These are phyloP conservation scores for Drosophila nigricruria DNA, from an alignment of 2,888 invertebrate genomes.

Conservation along the genomic window DNA sequence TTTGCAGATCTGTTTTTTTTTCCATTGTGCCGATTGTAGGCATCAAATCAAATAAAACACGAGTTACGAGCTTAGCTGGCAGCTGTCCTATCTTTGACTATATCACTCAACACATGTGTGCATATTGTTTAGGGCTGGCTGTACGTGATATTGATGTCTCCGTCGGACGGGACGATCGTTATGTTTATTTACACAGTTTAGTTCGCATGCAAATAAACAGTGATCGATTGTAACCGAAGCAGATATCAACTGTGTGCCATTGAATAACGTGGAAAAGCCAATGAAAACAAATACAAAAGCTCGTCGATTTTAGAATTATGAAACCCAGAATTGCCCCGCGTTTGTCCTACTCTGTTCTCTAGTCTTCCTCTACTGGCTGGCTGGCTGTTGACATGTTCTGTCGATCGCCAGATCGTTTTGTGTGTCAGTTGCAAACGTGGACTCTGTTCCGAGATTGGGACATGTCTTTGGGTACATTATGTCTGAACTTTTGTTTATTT, in stretches of 20 bases:
- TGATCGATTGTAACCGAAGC: conserved; percentile 46
- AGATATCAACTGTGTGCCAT: conserved; percentile 46
- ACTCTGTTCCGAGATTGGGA: conserved; percentile 48
- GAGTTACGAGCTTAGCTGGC: conserved; percentile 1
- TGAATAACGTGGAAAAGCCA: conserved; percentile 43
- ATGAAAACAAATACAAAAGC: conserved; percentile 59
- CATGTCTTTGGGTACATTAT: conserved; percentile 63
- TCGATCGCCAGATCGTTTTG: conserved; percentile 59
- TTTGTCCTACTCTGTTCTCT: neutral
- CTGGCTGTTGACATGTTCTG: conserved; percentile 52
- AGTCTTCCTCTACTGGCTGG: neutral
- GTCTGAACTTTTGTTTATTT: conserved; percentile 52
- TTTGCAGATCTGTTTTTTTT: neutral
- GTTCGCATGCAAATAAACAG: conserved; percentile 56
- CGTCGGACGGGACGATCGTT: conserved; percentile 36
- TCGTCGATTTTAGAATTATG: conserved; percentile 66
- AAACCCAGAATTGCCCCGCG: conserved; percentile 26
- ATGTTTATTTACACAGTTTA: conserved; percentile 54
- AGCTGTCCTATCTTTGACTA: neutral
- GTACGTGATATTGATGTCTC: conserved; percentile 29
- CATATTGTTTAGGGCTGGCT: conserved; percentile 4
- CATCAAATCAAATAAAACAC: conserved; percentile 4
- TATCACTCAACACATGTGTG: neutral
- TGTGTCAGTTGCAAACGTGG: conserved; percentile 57
- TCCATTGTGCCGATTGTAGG: conserved; percentile 6